Base-by-base conservation (phyloP, 2,888 invertebrate species). In the Pediacus dermestoides region DNA sequence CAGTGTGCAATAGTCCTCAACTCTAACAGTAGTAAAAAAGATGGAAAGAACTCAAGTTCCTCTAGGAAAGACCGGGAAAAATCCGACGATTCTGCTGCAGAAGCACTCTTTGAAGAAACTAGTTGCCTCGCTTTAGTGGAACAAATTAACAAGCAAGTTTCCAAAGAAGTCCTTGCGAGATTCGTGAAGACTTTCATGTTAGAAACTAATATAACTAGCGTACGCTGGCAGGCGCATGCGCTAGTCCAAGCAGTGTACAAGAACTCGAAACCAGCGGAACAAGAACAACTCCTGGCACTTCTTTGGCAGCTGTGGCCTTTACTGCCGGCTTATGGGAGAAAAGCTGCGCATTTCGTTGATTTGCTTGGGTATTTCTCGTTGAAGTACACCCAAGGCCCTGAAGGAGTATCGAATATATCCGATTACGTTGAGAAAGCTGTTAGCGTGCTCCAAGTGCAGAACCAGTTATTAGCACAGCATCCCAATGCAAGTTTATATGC, bases 331-430 rank as follows among this genome's bases (percentile, higher is more conserved):
- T 93, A 91, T 64, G 97, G 97, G 0, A 80, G 90, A 2, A 89
- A 95, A 67, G 94, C 95, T 0, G 88, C 92, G 0, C 96, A 97
- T 68, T 96, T 96, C 70, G 94, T 96, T 0, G 97, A 99, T 67
- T 76, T 99, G 0, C 77, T 97, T 3, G 95, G 96, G 0, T 96
- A 91, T 68, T 90, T 96, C 63, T 90, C 94, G 0, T 75, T 97
- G 12, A 90, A 90, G 65, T 91, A 84, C 0, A 81, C 84, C 2
- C 79, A 84, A 48, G 90, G 83, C 0, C 80, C 82, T 1, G 78
- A 82, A 42, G 57, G 57, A 2, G 40, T 44, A 4, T 43, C 50
- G 0, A 50, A 55, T 40, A 76, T 78, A 53, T 71, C 74, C 13
- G 82, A 84, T 46, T 91, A 89, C 66, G 84, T 92, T 40, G 85